Evolutionary conservation across 1,140 invertebrate genomes (phyloP).

Genomic region (Sesamia nonagrioides): DNA sequence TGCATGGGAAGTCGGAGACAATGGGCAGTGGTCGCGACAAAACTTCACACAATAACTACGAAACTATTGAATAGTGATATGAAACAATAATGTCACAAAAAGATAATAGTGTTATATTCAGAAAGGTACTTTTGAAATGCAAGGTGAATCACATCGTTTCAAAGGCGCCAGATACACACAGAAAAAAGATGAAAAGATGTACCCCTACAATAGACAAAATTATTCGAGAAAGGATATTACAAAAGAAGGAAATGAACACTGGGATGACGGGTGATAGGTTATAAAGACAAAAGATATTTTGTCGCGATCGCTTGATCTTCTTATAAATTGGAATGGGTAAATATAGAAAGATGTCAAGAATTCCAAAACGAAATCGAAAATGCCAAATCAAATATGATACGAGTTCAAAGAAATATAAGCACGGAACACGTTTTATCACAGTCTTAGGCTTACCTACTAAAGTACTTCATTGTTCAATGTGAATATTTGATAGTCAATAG

Average conservation of each 20-base stretch:
- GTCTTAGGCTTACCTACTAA: neutral
- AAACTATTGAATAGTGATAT: conserved; percentile 44
- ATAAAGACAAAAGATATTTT: no score
- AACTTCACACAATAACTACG: conserved; percentile 46
- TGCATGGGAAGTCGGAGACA: conserved; percentile 49
- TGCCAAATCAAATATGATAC: neutral
- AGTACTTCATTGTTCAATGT: neutral
- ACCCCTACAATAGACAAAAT: neutral
- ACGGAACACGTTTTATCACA: neutral
- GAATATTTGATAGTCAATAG: neutral
- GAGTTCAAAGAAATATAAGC: neutral
- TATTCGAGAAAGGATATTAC: neutral
- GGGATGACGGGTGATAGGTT: no score
- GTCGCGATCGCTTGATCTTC: no score
- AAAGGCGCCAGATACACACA: neutral
- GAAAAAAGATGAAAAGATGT: neutral
- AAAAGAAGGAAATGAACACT: no score
- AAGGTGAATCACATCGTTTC: neutral
- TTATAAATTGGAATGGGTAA: neutral
- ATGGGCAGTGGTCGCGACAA: conserved; percentile 31
- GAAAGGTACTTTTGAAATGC: neutral
- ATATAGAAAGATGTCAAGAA: neutral
- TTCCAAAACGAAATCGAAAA: neutral
- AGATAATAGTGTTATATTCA: conserved; percentile 6
- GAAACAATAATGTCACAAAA: conserved; percentile 36